These are phyloP conservation scores for Bhutanitis thaidina DNA, from an alignment of 2,888 invertebrate genomes.

Conservation along the genomic window DNA sequence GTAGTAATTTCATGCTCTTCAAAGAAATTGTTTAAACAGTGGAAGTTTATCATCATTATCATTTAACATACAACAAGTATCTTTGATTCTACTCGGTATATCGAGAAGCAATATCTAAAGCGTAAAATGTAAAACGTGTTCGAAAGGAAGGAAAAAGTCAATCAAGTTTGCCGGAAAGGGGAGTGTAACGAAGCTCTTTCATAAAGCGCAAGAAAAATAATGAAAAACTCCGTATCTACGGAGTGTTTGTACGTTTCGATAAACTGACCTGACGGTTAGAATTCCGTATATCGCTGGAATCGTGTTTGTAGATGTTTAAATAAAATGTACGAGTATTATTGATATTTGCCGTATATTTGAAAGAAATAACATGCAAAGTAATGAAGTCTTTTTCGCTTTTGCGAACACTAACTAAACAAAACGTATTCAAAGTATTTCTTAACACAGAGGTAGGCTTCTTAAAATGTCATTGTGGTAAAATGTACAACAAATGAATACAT, in stretches of 20 bases:
- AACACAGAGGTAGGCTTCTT: too few relatives aligned
- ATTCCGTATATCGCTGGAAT: not conserved
- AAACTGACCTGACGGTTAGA: not conserved
- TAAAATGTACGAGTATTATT: too few relatives aligned
- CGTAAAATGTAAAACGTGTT: constrained; percentile 1
- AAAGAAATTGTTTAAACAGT: too few relatives aligned
- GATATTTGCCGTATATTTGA: too few relatives aligned
- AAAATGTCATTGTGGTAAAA: too few relatives aligned
- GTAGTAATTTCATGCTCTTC: too few relatives aligned
- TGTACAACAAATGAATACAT: too few relatives aligned
- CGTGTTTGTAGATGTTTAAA: too few relatives aligned
- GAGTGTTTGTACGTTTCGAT: constrained; percentile 1
- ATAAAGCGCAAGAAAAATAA: constrained; percentile 32
- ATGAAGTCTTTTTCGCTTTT: too few relatives aligned
- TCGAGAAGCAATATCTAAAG: not conserved
- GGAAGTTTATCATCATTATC: not conserved
- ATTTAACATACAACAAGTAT: not conserved
- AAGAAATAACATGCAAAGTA: too few relatives aligned
- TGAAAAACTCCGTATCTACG: constrained; percentile 17
- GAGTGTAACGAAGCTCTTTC: constrained; percentile 50
- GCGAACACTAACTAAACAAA: too few relatives aligned
- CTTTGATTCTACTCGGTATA: constrained; percentile 2
- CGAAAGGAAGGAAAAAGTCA: constrained; percentile 21
- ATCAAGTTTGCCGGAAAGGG: constrained; percentile 44
- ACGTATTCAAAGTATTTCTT: too few relatives aligned